phyloP scores from a whole-genome alignment of 2,888 invertebrate species.

The Zhengitettix transpicula region DNA sequence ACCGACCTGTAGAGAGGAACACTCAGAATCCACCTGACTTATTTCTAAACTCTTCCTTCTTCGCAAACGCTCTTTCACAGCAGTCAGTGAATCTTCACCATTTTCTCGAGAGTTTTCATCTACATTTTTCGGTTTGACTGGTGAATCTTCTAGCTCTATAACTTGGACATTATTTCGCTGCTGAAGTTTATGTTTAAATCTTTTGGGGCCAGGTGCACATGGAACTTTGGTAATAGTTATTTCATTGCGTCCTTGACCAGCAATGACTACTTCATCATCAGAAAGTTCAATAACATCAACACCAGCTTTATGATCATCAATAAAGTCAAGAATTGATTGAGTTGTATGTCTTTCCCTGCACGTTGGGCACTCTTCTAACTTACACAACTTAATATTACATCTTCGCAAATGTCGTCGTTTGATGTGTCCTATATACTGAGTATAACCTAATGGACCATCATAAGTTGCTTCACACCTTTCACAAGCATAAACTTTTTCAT shows the following conservation, averaged over 20 bases:
- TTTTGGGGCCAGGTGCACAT: constrained; percentile 10
- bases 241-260: constrained; percentile 13
- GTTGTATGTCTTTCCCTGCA: constrained; percentile 9
- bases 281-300: constrained; percentile 16
- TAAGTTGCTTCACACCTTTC: constrained; percentile 12
- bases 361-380: constrained; percentile 11
- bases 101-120: constrained; percentile 8
- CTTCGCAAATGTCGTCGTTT: constrained; percentile 10
- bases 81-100: constrained; percentile 13
- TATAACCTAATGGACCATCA: constrained; percentile 11
- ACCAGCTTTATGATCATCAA: constrained; percentile 8
- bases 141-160: constrained; percentile 14
- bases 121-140: constrained; percentile 9
- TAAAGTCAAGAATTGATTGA: constrained; percentile 4
- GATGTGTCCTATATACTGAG: constrained; percentile 10
- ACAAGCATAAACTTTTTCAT: constrained; percentile 2
- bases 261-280: constrained; percentile 15
- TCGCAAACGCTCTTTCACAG: constrained; percentile 14
- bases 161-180: constrained; percentile 12
- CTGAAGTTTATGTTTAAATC: constrained; percentile 11
- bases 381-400: constrained; percentile 10
- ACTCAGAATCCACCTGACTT: constrained; percentile 14
- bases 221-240: constrained; percentile 16
- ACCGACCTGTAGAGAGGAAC: constrained; percentile 3
- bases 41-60: constrained; percentile 15